phyloP scores from a whole-genome alignment of 2,797 vertebrate species.

The Ambastaia sidthimunki region DNA sequence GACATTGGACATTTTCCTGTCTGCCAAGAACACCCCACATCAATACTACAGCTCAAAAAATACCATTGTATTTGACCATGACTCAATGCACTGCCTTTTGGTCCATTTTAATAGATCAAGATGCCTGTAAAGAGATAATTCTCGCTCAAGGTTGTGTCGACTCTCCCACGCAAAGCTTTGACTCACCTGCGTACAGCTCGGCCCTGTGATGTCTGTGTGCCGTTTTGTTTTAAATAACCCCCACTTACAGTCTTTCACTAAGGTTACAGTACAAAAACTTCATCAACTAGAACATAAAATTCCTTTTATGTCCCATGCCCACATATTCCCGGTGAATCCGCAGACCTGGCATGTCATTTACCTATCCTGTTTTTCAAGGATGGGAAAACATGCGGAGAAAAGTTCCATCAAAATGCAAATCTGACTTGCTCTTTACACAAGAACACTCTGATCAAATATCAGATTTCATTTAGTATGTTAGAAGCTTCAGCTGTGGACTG shows the following conservation, averaged over 20 bases:
- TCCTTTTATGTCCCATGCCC: constrained; percentile 16
- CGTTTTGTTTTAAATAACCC: constrained; percentile 20
- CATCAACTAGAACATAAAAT: constrained; percentile 1
- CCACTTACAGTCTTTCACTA: neutral
- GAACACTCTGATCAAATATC: constrained; percentile 31
- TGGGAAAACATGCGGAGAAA: constrained; percentile 64
- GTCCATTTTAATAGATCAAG: neutral
- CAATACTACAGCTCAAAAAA: constrained; percentile 8
- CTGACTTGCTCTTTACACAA: constrained; percentile 53
- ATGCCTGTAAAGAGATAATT: constrained; percentile 19
- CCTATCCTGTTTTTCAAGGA: constrained; percentile 51
- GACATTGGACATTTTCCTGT: neutral
- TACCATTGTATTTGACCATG: constrained; percentile 2
- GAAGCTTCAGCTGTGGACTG: neutral
- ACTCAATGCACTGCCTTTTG: neutral
- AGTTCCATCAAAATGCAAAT: constrained; percentile 67
- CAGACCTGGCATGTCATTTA: constrained; percentile 66
- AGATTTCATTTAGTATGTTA: constrained; percentile 14
- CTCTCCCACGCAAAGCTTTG: constrained; percentile 23
- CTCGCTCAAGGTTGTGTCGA: constrained; percentile 31
- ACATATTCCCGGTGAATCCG: constrained; percentile 51
- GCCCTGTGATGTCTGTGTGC: neutral
- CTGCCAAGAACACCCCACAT: neutral
- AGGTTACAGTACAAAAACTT: constrained; percentile 11
- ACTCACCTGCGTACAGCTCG: constrained; percentile 4